Evolutionary conservation across 2,888 invertebrate species (phyloP).

Genomic region (Carterocephalus palaemon): DNA sequence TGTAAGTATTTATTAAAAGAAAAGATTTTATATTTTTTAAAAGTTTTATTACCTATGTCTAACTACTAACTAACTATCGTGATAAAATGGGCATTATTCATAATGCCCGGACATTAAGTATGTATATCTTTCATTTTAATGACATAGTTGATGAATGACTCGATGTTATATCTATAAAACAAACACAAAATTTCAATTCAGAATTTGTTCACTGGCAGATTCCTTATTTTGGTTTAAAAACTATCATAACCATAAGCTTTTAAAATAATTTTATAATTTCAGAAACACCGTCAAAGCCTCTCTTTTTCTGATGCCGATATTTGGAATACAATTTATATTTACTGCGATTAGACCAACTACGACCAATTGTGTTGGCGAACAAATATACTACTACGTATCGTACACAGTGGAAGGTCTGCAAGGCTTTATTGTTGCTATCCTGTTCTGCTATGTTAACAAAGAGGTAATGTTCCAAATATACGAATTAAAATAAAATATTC

Average conservation of each 20-base stretch:
- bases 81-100: too few relatives aligned
- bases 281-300: slow-evolving; percentile 83
- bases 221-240: too few relatives aligned
- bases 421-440: slow-evolving; percentile 80
- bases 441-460: slow-evolving; percentile 83
- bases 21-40: not conserved
- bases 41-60: too few relatives aligned
- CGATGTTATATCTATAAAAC: too few relatives aligned
- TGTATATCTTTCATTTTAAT: too few relatives aligned
- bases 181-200: too few relatives aligned
- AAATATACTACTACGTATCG: slow-evolving; percentile 79
- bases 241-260: not conserved
- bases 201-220: too few relatives aligned
- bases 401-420: slow-evolving; percentile 81
- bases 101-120: too few relatives aligned
- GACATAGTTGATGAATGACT: too few relatives aligned
- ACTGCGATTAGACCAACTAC: slow-evolving; percentile 77
- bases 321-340: slow-evolving; percentile 83
- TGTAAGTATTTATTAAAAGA: slow-evolving; percentile 51
- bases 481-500: not conserved
- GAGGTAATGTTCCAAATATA: too few relatives aligned
- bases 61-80: too few relatives aligned
- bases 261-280: slow-evolving; percentile 33
- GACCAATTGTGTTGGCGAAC: slow-evolving; percentile 69
- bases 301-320: slow-evolving; percentile 83